Percentiles rank a stretch among this genome's conserved stretches.
These are phyloP conservation scores for Drosophila suzukii DNA, from an alignment of 1,140 invertebrate species.

Conservation along the genomic window DNA sequence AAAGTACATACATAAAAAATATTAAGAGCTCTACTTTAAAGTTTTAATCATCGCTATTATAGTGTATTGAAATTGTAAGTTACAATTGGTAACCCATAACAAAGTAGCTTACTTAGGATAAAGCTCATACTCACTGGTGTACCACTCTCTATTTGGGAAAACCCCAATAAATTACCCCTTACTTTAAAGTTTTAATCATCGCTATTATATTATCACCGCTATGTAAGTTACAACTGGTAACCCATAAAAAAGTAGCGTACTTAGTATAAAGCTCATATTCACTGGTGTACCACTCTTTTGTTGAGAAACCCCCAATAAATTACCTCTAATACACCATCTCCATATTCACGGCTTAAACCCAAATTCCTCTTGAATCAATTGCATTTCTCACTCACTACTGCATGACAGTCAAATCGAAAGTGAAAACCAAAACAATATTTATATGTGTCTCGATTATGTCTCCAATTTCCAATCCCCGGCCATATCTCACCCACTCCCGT, in stretches of 20 bases:
- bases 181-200: no score
- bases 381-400: constrained; percentile 18
- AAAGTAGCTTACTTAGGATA: no score
- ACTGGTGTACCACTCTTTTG: no score
- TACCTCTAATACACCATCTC: background rate
- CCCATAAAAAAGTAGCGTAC: background rate
- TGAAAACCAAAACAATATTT: constrained; percentile 54
- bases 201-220: no score
- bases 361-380: constrained; percentile 6
- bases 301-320: background rate
- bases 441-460: constrained; percentile 48
- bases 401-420: constrained; percentile 34
- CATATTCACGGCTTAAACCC: background rate
- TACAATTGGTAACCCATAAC: background rate
- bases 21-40: no score
- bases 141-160: background rate
- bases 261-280: no score
- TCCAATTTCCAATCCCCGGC: constrained; percentile 38
- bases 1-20: no score
- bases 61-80: no score
- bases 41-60: background rate
- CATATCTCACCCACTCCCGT: constrained; percentile 23
- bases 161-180: background rate
- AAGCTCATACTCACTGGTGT: no score
- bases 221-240: background rate